Conservation (phyloP, 2,888 invertebrate genomes). For the Amaurobius ferox region DNA sequence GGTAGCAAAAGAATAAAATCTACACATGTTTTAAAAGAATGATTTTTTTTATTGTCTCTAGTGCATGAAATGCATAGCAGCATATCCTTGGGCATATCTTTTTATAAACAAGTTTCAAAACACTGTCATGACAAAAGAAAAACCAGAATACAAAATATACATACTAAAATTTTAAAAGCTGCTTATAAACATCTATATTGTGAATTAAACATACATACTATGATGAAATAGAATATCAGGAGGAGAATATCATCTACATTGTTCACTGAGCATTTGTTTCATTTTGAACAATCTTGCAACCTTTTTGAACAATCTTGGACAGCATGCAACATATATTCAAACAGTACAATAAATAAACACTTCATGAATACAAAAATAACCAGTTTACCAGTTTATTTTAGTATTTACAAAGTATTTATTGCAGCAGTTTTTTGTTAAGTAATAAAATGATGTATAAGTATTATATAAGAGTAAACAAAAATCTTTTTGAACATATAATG, state of each 20-base stretch:
- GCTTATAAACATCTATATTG: slow-evolving; percentile 59
- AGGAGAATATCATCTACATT: slow-evolving; percentile 55
- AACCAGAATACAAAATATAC: slow-evolving; percentile 51
- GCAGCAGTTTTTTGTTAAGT: too few species aligned
- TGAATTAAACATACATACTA: slow-evolving; percentile 58
- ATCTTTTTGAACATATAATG: too few species aligned
- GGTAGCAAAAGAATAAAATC: too few species aligned
- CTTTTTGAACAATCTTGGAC: too few species aligned
- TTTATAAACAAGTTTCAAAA: slow-evolving; percentile 42
- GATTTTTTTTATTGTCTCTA: slow-evolving; percentile 58
- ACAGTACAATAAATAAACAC: too few species aligned
- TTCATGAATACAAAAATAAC: too few species aligned
- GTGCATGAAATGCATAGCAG: slow-evolving; percentile 69
- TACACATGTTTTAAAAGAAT: not conserved
- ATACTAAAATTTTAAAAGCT: slow-evolving; percentile 68
- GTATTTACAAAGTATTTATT: too few species aligned
- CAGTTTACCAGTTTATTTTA: too few species aligned
- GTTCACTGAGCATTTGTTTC: slow-evolving; percentile 63
- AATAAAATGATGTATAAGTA: too few species aligned
- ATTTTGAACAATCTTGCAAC: not conserved
- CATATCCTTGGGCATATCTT: slow-evolving; percentile 56
- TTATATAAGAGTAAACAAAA: too few species aligned
- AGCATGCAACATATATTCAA: too few species aligned
- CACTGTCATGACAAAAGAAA: slow-evolving; percentile 17
- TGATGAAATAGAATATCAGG: slow-evolving; percentile 57